Percentiles rank a stretch among this genome's conserved stretches.
Conservation (phyloP, 2,797 vertebrate species). For the Lepus oiostolus region DNA sequence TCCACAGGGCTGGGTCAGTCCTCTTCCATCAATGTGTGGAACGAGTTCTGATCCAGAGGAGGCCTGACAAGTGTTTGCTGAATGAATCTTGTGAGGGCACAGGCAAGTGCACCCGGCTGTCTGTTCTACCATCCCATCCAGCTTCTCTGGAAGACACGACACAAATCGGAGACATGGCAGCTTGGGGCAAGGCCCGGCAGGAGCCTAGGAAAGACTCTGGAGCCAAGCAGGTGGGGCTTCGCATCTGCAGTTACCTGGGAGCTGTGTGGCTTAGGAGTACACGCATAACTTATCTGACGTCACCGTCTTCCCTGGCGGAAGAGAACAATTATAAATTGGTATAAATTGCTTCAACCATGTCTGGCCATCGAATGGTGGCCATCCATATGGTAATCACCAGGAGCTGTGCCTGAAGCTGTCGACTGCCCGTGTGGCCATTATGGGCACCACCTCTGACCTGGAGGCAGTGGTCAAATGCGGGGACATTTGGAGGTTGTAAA, state of each 20-base stretch:
- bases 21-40: neutral
- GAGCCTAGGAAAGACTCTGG: neutral
- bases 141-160: neutral
- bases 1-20: neutral
- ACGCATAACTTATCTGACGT: neutral
- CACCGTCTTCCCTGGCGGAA: neutral
- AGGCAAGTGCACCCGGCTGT: neutral
- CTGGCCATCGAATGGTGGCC: neutral
- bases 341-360: neutral
- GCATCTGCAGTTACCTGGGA: neutral
- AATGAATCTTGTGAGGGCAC: neutral
- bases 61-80: neutral
- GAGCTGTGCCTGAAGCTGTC: neutral
- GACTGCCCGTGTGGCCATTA: neutral
- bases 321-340: neutral
- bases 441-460: neutral
- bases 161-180: neutral
- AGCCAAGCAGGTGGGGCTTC: neutral
- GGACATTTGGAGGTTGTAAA: neutral
- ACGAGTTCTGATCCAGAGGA: conserved; percentile 7
- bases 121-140: neutral
- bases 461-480: neutral
- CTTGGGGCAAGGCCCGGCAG: neutral
- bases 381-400: neutral
- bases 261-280: conserved; percentile 8